Evolutionary conservation across 2,888 invertebrate genomes (phyloP).

Genomic region (Busseola fusca): DNA sequence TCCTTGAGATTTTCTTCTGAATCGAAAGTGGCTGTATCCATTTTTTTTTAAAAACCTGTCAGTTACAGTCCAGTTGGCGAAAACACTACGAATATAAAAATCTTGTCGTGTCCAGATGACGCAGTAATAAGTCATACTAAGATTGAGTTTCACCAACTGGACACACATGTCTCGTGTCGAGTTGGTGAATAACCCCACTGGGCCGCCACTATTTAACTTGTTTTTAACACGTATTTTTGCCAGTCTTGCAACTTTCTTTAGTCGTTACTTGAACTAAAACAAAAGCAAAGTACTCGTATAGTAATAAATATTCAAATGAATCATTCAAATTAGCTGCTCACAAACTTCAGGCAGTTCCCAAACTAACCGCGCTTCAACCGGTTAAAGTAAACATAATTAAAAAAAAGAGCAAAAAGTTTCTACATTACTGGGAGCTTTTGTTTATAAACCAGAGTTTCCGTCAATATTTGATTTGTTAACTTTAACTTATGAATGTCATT

Average conservation of each 20-base stretch:
- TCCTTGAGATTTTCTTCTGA: background rate
- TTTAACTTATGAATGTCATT: slow-evolving; percentile 28
- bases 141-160: too few relatives aligned
- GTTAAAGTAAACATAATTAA: slow-evolving; percentile 40
- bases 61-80: too few relatives aligned
- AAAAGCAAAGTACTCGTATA: slow-evolving; percentile 7
- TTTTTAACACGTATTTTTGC: background rate
- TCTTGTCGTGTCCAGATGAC: too few relatives aligned
- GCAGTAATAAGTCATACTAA: too few relatives aligned
- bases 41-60: too few relatives aligned
- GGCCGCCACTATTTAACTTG: background rate
- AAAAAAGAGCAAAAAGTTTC: slow-evolving; percentile 29
- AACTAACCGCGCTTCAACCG: slow-evolving; percentile 28
- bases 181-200: background rate
- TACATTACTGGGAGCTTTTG: slow-evolving; percentile 6
- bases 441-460: slow-evolving; percentile 12
- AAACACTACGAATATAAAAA: too few relatives aligned
- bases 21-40: background rate
- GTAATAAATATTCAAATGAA: slow-evolving; percentile 51
- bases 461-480: slow-evolving; percentile 41
- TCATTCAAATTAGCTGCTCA: slow-evolving; percentile 45
- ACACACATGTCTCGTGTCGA: too few relatives aligned
- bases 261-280: background rate
- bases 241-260: background rate
- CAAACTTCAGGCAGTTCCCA: slow-evolving; percentile 27